Evolutionary conservation across 2,888 invertebrate genomes (phyloP), one percentile per base, ranked within the genome.

Genomic region (Yponomeuta plumbellus): DNA sequence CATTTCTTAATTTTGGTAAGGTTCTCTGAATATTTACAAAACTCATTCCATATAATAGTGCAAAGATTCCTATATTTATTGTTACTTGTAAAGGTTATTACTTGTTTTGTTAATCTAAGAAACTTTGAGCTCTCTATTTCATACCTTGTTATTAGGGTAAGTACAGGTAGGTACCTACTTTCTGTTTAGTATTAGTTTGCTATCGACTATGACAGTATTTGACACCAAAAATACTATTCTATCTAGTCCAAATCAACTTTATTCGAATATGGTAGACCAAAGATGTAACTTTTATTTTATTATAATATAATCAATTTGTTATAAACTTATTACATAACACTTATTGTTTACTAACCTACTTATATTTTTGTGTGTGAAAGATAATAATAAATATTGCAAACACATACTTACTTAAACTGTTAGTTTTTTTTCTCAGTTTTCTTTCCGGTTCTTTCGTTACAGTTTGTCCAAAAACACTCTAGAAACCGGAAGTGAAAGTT

Each of bases 331-430:
- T 6, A 3, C 59, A n/a, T 22, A 20, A 22, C 2, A 22, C 22
- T 20, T 59, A 59, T 34, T 59, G 59, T 59, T 21, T 22, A 58
- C n/a, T 58, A n/a, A n/a, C n/a, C n/a, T 58, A 59, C 8, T 34
- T 34, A 34, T 10, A 34, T 34, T 34, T 20, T 59, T 13, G n/a
- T 59, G 59, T 22, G 59, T 59, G 58, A 21, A 58, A n/a, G 58
- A 17, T 65, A n/a, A 40, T 58, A 57, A 66, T 64, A 64, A 52
- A 58, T 34, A 58, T 64, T 65, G 23, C 56, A 56, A 52, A 58
- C 22, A 66, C n/a, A 61, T 40, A 65, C 40, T 10, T 65, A 22
- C 34, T 34, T 34, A 26, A 26, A 26, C 26, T 2, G 2, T 2
- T 52, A 57, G 11, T 56, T 52, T 20, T 23, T 64, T 21, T 57